A percentile compares a stretch with the other conserved stretches of the same genome.
phyloP scores from a whole-genome alignment of 37 sponge, comb jelly and placozoan genomes.

The Lycopodina hypogea region DNA sequence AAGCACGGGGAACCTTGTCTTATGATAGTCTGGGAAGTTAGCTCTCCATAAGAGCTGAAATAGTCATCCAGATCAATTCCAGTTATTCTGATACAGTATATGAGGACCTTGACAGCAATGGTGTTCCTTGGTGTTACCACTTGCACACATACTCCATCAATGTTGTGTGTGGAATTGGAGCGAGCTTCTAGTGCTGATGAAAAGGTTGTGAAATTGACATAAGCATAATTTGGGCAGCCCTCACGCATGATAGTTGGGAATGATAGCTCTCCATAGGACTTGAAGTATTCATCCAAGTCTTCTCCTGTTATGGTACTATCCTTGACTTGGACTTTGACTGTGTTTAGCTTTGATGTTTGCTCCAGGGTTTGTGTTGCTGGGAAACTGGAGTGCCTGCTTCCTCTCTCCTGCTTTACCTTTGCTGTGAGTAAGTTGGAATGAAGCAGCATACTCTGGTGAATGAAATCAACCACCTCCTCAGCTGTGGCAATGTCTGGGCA shows the following conservation, averaged over 20 bases:
- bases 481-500: not conserved
- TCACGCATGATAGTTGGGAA: constrained; percentile 1
- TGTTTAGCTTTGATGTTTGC: no score
- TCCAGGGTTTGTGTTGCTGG: no score
- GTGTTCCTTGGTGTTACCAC: not conserved
- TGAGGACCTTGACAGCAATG: not conserved
- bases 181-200: constrained; percentile 4
- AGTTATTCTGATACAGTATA: not conserved
- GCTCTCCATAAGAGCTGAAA: constrained; percentile 28
- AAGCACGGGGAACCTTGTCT: constrained; percentile 16
- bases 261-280: constrained; percentile 14
- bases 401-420: not conserved
- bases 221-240: constrained; percentile 39
- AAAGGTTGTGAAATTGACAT: constrained; percentile 13
- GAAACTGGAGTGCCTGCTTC: not conserved
- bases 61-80: not conserved
- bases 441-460: not conserved
- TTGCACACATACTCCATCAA: not conserved
- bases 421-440: not conserved
- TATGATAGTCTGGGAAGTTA: constrained; percentile 7
- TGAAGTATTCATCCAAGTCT: constrained; percentile 1
- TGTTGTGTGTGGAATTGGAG: not conserved
- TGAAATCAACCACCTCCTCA: not conserved
- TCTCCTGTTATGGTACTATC: no score
- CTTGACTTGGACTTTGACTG: no score